phyloP scores from a whole-genome alignment of 2,797 vertebrate species.

The Rhyacichthys aspro region DNA sequence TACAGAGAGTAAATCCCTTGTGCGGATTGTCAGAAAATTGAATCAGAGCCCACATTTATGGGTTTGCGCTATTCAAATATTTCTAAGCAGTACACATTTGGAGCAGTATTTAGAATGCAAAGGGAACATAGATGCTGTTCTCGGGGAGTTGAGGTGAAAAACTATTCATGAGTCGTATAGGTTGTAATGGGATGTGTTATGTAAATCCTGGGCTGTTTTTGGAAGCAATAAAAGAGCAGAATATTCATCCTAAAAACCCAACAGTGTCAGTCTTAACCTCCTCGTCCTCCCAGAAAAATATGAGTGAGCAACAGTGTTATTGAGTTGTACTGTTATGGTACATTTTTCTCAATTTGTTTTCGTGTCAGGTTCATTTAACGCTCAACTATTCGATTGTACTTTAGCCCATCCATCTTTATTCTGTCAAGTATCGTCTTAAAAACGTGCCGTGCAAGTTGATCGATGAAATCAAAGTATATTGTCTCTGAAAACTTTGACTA shows the following conservation, averaged over 20 bases:
- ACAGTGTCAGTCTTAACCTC: no score
- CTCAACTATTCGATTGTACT: background rate
- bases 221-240: conserved; percentile 20
- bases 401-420: conserved; percentile 1
- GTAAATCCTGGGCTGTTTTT: conserved; percentile 42
- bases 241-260: conserved; percentile 19
- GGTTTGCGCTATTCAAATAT: conserved; percentile 50
- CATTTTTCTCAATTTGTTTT: background rate
- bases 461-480: conserved; percentile 20
- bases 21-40: conserved; percentile 64
- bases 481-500: conserved; percentile 19
- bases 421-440: conserved; percentile 7
- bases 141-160: conserved; percentile 49
- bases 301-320: background rate
- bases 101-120: conserved; percentile 57
- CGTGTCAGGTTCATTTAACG: conserved; percentile 1
- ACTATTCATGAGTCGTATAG: conserved; percentile 53
- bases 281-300: no score
- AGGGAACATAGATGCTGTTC: conserved; percentile 40
- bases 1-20: conserved; percentile 55
- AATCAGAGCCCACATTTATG: conserved; percentile 64
- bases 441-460: conserved; percentile 5
- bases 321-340: background rate
- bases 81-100: conserved; percentile 52
- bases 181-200: conserved; percentile 57